Evolutionary conservation across 2,888 invertebrate genomes (phyloP), one percentile per base, ranked within the genome.

Genomic region (Orgyia antiqua): DNA sequence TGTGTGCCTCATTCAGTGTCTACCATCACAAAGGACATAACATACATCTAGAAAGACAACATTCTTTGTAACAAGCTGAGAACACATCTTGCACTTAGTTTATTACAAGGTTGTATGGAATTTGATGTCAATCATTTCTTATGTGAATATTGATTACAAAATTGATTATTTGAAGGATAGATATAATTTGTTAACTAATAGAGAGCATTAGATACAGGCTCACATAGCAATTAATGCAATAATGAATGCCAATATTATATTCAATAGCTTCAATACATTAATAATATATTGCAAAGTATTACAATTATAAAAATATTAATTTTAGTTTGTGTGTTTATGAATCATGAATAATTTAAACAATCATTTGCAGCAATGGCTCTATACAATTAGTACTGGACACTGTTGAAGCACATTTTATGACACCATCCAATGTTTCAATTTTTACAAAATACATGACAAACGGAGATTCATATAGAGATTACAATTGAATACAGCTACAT

Each of bases 401-500:
- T 59, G 68, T 43, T 35, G 42, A 51, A 59, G 61, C 50, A 50
- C 52, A 23, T 59, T 57, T 50, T 65, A 73, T 72, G 53, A 68
- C 77, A 83, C 80, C 77, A 78, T 83, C 83, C 80, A 84, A 83
- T 82, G 78, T 77, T 70, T 54, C 67, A 53, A 69, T 77, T 78
- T 76, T 78, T 79, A 75, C 69, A 75, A 68, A 58, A 62, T 58
- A 67, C 59, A 62, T 59, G 50, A 68, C 55, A 60, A 61, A 63
- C 63, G 60, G 83, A 83, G 84, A 86, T 86, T 86, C 84, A 77
- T 68, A 66, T 74, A 78, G 82, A 84, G 80, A 83, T 80, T 80
- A 79, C 68, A 70, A 63, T 63, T 64, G 74, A 73, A 73, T 72
- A 78, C n/a, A n/a, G n/a, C n/a, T 74, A 73, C 51, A 55, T 63